Conservation (phyloP, 2,797 vertebrate genomes). For the Chelonia mydas region DNA sequence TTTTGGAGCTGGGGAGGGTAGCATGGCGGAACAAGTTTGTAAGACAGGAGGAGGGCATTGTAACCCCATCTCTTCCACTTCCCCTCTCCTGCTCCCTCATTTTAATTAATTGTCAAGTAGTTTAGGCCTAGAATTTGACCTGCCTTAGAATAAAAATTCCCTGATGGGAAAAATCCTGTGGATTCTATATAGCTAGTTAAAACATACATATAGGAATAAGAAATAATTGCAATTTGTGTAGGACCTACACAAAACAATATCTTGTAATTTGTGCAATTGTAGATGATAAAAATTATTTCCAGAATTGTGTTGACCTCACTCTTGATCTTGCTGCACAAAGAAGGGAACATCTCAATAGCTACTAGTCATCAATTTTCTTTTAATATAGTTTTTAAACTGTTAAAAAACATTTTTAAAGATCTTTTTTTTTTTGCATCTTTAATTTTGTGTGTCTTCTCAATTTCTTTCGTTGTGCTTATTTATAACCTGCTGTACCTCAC, state of each 20-base stretch:
- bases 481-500: background rate
- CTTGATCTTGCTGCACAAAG: background rate
- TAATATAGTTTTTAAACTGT: background rate
- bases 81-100: background rate
- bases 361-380: background rate
- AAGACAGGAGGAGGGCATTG: background rate
- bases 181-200: background rate
- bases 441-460: background rate
- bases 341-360: background rate
- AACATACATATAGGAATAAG: background rate
- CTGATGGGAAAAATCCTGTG: background rate
- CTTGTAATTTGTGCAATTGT: background rate
- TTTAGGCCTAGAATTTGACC: background rate
- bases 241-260: background rate
- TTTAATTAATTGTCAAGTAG: background rate
- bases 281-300: background rate
- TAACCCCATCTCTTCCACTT: background rate
- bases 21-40: background rate
- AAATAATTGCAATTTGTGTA: background rate
- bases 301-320: background rate
- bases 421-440: background rate
- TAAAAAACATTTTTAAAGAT: background rate
- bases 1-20: conserved; percentile 42
- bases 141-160: background rate
- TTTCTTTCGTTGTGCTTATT: background rate